Percentiles rank a stretch among this genome's conserved stretches.
Evolutionary conservation across 2,888 invertebrate species (phyloP).

Genomic region (Standfussiana lucernea): DNA sequence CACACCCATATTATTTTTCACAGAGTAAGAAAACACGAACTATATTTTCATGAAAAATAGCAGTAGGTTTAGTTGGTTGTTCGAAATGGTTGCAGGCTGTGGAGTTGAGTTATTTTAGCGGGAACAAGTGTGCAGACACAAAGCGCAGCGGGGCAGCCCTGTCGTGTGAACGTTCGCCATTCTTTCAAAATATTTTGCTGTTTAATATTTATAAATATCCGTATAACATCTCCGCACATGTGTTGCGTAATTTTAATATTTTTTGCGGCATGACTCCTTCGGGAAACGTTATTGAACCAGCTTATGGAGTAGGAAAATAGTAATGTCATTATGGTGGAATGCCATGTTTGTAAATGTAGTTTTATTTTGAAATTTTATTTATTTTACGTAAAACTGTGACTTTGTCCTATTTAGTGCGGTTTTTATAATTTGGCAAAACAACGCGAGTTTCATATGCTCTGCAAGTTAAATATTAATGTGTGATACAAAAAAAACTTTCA

Average conservation of each 20-base stretch:
- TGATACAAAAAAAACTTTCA: too few species aligned
- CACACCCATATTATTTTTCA: slow-evolving; percentile 82
- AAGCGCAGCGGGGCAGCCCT: slow-evolving; percentile 56
- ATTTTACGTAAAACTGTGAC: neutral
- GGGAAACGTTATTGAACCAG: slow-evolving; percentile 8
- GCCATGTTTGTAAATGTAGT: slow-evolving; percentile 17
- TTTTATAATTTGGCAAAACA: neutral
- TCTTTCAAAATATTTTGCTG: slow-evolving; percentile 55
- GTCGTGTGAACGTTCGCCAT: slow-evolving; percentile 47
- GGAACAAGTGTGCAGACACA: slow-evolving; percentile 50
- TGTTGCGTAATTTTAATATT: slow-evolving; percentile 49
- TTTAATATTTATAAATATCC: slow-evolving; percentile 54
- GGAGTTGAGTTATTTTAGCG: slow-evolving; percentile 58
- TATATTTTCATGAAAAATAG: slow-evolving; percentile 32
- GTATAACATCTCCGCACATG: slow-evolving; percentile 35
- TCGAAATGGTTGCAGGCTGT: slow-evolving; percentile 57
- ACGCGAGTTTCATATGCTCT: too few species aligned
- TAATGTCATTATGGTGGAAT: neutral
- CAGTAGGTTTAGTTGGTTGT: slow-evolving; percentile 26
- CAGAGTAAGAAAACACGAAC: slow-evolving; percentile 65
- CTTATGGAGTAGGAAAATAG: slow-evolving; percentile 30
- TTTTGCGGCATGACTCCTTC: slow-evolving; percentile 14
- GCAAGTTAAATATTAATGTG: too few species aligned
- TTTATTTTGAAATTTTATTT: slow-evolving; percentile 9
- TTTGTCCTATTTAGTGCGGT: neutral